phyloP scores from a whole-genome alignment of 2,888 invertebrate species.

The Homarus gammarus region DNA sequence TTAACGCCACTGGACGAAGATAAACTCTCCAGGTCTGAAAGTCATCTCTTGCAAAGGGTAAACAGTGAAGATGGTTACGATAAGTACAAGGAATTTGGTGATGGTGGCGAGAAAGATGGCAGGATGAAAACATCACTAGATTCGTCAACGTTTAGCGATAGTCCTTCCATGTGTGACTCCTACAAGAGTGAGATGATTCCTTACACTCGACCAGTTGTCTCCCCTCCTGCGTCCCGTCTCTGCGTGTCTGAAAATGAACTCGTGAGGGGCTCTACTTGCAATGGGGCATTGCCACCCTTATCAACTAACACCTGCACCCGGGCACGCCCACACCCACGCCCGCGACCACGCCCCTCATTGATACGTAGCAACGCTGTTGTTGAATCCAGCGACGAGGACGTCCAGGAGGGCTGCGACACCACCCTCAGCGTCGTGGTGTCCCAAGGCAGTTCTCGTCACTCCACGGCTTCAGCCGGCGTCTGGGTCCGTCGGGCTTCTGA shows the following conservation, averaged over 20 bases:
- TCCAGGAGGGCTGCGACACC: background rate
- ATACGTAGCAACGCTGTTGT: conserved; percentile 39
- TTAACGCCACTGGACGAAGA: background rate
- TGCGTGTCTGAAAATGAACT: conserved; percentile 44
- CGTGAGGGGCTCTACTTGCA: background rate
- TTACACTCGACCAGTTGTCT: background rate
- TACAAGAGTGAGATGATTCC: conserved; percentile 19
- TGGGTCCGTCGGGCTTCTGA: conserved; percentile 58
- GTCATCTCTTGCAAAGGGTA: background rate
- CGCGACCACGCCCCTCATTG: conserved; percentile 19
- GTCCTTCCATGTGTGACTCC: conserved; percentile 37
- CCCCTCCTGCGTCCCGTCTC: conserved; percentile 20
- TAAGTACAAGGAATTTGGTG: background rate
- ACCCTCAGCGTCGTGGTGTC: background rate
- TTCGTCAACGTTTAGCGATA: conserved; percentile 39
- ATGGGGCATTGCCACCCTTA: background rate
- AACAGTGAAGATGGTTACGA: background rate
- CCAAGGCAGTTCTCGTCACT: background rate
- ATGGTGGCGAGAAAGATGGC: conserved; percentile 7
- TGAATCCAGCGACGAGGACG: conserved; percentile 46
- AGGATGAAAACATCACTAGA: conserved; percentile 25
- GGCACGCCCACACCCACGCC: conserved; percentile 4
- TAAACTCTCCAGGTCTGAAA: background rate
- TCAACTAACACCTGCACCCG: background rate
- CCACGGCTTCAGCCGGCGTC: background rate